These are phyloP conservation scores for Digitonthophagus gazella DNA, from an alignment of 2,888 invertebrate genomes.

Conservation along the genomic window DNA sequence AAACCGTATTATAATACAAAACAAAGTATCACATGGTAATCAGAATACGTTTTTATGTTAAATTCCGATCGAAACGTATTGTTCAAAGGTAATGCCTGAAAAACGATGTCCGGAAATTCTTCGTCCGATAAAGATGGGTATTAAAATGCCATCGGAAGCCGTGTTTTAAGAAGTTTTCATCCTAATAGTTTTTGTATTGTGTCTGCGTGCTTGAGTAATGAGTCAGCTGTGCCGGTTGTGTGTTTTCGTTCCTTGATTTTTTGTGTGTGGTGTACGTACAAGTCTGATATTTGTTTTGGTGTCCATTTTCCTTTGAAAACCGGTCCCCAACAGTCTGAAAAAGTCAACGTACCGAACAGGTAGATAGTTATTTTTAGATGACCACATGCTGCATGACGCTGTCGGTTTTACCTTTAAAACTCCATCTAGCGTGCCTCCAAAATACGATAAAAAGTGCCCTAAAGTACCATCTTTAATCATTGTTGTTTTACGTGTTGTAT, in stretches of 20 bases:
- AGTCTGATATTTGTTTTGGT: constrained; percentile 6
- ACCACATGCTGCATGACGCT: constrained; percentile 1
- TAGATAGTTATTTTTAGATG: constrained; percentile 17
- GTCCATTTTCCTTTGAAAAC: neutral
- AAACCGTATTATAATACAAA: neutral
- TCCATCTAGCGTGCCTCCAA: neutral
- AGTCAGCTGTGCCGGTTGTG: constrained; percentile 5
- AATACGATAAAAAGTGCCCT: no score
- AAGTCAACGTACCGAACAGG: constrained; percentile 16
- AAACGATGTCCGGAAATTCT: no score
- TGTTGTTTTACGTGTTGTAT: no score
- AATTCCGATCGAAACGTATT: neutral
- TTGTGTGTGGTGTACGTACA: neutral
- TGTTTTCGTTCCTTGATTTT: constrained; percentile 7
- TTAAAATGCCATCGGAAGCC: no score
- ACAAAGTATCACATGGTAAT: no score
- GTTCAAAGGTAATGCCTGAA: neutral
- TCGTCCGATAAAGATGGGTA: no score
- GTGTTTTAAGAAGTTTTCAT: no score
- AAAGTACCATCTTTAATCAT: no score
- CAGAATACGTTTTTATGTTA: neutral
- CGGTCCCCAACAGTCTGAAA: constrained; percentile 7
- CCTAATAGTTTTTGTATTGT: neutral
- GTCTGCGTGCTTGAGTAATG: constrained; percentile 2
- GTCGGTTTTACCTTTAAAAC: constrained; percentile 2